Percentiles rank a stretch among this genome's conserved stretches.
phyloP scores from a whole-genome alignment of 2,797 vertebrate species.

The Coranthus polyacanthus region DNA sequence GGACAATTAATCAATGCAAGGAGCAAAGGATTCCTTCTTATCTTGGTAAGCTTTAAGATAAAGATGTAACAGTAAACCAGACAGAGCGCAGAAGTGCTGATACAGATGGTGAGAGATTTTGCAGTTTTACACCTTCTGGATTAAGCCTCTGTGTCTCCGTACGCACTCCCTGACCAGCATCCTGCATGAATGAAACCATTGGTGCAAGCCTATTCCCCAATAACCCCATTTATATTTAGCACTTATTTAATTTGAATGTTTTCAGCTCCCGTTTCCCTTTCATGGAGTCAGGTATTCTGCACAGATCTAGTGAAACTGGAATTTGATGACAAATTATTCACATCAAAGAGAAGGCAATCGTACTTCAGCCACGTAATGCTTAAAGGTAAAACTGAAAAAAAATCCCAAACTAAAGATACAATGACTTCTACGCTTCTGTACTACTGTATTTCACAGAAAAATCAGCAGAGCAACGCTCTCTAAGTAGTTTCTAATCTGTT shows the following conservation, averaged over 20 bases:
- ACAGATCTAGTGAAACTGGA: slow-evolving; percentile 15
- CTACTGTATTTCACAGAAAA: too few species aligned
- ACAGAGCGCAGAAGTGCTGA: slow-evolving; percentile 42
- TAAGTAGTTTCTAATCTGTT: slow-evolving; percentile 11
- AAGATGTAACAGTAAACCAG: slow-evolving; percentile 29
- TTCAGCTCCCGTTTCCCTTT: slow-evolving; percentile 21
- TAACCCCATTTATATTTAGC: background rate
- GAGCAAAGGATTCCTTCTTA: slow-evolving; percentile 38
- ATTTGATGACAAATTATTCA: slow-evolving; percentile 15
- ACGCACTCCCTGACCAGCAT: slow-evolving; percentile 24
- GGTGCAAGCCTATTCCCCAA: slow-evolving; percentile 6
- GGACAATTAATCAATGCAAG: slow-evolving; percentile 32
- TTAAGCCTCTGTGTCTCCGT: slow-evolving; percentile 29
- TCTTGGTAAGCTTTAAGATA: slow-evolving; percentile 34
- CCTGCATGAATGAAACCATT: slow-evolving; percentile 39
- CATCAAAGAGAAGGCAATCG: slow-evolving; percentile 28
- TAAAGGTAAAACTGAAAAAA: slow-evolving; percentile 10
- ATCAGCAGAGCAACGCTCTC: background rate
- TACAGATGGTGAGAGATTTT: slow-evolving; percentile 46
- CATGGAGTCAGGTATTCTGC: slow-evolving; percentile 18
- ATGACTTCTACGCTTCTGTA: background rate
- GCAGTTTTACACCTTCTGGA: slow-evolving; percentile 23
- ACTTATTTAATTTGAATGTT: slow-evolving; percentile 33
- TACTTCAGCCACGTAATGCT: slow-evolving; percentile 7
- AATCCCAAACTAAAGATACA: slow-evolving; percentile 3